phyloP scores from a whole-genome alignment of 2,797 vertebrate species.

The Rhabdophis nuchalis region DNA sequence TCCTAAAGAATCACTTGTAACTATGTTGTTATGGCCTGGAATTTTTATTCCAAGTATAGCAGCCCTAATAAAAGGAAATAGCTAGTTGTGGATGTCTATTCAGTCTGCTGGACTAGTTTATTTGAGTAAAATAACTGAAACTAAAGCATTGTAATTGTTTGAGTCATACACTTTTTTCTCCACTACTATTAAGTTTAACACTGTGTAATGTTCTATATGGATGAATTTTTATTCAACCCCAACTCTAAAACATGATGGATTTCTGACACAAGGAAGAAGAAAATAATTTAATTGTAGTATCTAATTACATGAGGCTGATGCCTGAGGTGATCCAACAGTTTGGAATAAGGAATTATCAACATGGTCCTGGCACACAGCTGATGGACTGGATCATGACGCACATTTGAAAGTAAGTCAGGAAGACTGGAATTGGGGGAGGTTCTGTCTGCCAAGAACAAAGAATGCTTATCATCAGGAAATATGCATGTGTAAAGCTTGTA shows the following conservation, averaged over 20 bases:
- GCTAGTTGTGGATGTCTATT: slow-evolving; percentile 21
- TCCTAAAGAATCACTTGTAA: too few relatives aligned
- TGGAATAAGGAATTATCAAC: not conserved
- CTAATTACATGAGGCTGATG: not conserved
- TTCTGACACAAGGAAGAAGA: slow-evolving; percentile 33
- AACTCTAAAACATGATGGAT: slow-evolving; percentile 56
- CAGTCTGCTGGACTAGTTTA: slow-evolving; percentile 26
- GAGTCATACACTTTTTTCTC: slow-evolving; percentile 37
- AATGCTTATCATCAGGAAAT: too few relatives aligned
- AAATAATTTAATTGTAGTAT: slow-evolving; percentile 31
- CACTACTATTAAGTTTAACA: slow-evolving; percentile 58
- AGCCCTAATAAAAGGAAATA: slow-evolving; percentile 9
- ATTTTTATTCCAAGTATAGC: not conserved
- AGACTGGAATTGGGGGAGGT: too few relatives aligned
- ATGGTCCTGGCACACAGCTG: not conserved
- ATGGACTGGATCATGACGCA: too few relatives aligned
- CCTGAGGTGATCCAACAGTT: not conserved
- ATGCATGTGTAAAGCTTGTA: too few relatives aligned
- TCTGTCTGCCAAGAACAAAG: too few relatives aligned
- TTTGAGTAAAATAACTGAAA: slow-evolving; percentile 45
- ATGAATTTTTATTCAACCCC: slow-evolving; percentile 58
- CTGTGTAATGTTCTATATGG: slow-evolving; percentile 46
- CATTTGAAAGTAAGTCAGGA: too few relatives aligned
- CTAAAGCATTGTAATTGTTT: slow-evolving; percentile 33
- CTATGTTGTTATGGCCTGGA: not conserved